Evolutionary conservation across 1,140 invertebrate species (phyloP), one percentile per base, ranked within the genome.

Genomic region (Spodoptera litura): DNA sequence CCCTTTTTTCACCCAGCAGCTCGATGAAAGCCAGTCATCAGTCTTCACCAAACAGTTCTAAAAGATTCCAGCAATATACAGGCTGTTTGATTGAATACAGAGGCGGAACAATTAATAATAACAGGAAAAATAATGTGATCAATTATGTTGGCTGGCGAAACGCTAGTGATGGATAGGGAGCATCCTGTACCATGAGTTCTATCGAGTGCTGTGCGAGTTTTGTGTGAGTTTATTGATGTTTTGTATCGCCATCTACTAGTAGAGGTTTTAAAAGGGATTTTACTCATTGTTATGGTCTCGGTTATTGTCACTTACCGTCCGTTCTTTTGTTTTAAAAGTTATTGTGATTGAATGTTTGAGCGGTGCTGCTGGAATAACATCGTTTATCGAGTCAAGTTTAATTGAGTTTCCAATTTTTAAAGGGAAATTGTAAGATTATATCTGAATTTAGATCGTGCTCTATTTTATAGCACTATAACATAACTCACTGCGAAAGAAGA

Each of bases 111-210:
- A 75, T 75, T 75, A 75, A 75, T 75, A 75, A 75, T 52, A 75
- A 75, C 73, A 75, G 73, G 59, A 75, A 75, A 75, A 62, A 75
- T 75, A 75, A 75, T 75, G 59, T 64, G 58, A 75, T 75, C 73
- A 75, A 75, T 75, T 75, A 75, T 64, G 73, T 49, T 35, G 44
- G 66, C 49, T 49, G 59, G 73, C 49, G 73, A 52, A 73, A 75
- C 58, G 38, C 11, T 64, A 20, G 59, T 75, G 73, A 75, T 75
- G 58, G 73, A 75, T 75, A 27, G 38, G 59, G 59, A 27, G 27
- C 5, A 13, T 2, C 27, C 56, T 12, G 20, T 75, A 64, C 73
- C 56, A 74, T 61, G 10, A 61, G 59, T 53, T 27, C 3, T 13
- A 12, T 8, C 25, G 73, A 53, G n/a, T 3, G 13, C 6, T n/a